These are phyloP conservation scores for Magallana nippona DNA, from an alignment of 2,888 invertebrate genomes.

Conservation along the genomic window DNA sequence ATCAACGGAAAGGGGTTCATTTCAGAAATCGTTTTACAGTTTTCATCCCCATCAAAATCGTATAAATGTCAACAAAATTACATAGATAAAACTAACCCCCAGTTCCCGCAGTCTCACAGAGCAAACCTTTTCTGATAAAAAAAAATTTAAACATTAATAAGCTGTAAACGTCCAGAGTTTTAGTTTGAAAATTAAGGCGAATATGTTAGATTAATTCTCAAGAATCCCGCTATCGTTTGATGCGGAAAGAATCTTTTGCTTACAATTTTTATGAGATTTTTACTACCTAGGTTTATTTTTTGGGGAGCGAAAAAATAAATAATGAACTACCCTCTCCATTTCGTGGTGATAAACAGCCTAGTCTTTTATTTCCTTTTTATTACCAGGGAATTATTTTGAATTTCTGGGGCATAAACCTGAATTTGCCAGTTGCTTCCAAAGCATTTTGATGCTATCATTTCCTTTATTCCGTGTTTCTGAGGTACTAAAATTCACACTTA, in stretches of 20 bases:
- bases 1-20: not conserved
- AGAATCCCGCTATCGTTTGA: slow-evolving; percentile 32
- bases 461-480: slow-evolving; percentile 25
- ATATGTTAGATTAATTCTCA: slow-evolving; percentile 35
- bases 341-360: slow-evolving; percentile 13
- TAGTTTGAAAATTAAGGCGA: slow-evolving; percentile 27
- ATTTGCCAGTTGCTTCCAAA: slow-evolving; percentile 32
- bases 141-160: slow-evolving; percentile 32
- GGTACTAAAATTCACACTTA: slow-evolving; percentile 29
- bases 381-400: slow-evolving; percentile 33
- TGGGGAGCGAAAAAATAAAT: slow-evolving; percentile 23
- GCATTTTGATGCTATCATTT: slow-evolving; percentile 11
- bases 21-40: slow-evolving; percentile 33
- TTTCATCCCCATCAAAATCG: slow-evolving; percentile 33
- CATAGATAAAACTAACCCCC: slow-evolving; percentile 18
- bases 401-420: slow-evolving; percentile 35
- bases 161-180: slow-evolving; percentile 22
- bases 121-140: slow-evolving; percentile 28
- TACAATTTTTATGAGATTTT: slow-evolving; percentile 20
- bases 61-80: slow-evolving; percentile 33
- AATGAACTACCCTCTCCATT: slow-evolving; percentile 24
- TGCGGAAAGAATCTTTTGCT: slow-evolving; percentile 5
- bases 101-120: slow-evolving; percentile 10
- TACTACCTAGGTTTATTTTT: slow-evolving; percentile 23
- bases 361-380: slow-evolving; percentile 29